Percentiles rank a stretch among this genome's conserved stretches.
Evolutionary conservation across 2,113 vertebrate genomes (phyloP).

Genomic region (Gila orcuttii): DNA sequence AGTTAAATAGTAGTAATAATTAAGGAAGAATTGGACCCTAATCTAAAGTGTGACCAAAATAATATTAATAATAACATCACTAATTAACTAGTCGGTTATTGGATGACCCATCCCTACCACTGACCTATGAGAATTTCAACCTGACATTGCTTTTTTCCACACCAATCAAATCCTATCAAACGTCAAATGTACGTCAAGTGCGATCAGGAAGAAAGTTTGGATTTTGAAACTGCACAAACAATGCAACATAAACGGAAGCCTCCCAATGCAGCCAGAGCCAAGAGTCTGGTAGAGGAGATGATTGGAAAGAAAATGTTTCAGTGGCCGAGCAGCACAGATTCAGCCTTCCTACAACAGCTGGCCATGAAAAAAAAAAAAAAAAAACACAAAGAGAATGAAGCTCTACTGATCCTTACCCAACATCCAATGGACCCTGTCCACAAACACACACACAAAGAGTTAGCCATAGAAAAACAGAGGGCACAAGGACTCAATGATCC

Average conservation of each 20-base stretch:
- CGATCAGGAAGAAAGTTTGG: slow-evolving; percentile 5
- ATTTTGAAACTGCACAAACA: slow-evolving; percentile 15
- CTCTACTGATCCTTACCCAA: slow-evolving; percentile 18
- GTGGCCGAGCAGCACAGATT: slow-evolving; percentile 39
- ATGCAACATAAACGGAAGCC: not conserved
- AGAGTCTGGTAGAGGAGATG: slow-evolving; percentile 2
- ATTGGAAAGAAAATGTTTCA: slow-evolving; percentile 25
- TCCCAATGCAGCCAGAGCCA: not conserved
- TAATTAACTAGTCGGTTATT: not conserved
- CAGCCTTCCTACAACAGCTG: slow-evolving; percentile 45
- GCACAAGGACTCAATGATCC: not conserved
- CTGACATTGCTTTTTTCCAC: not conserved
- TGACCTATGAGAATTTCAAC: not conserved
- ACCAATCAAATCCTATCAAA: not conserved
- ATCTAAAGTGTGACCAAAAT: too few relatives aligned
- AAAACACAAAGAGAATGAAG: slow-evolving; percentile 17
- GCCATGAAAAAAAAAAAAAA: not conserved
- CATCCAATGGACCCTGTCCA: not conserved
- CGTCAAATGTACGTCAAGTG: not conserved
- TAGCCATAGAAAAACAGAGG: slow-evolving; percentile 2
- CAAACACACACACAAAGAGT: slow-evolving; percentile 26
- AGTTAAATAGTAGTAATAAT: too few relatives aligned
- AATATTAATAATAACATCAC: not conserved
- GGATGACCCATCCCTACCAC: not conserved
- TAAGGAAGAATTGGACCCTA: too few relatives aligned